Conservation (phyloP, 30 jellyfish, hydroid and myxozoan species). For the Rhopilema esculentum region DNA sequence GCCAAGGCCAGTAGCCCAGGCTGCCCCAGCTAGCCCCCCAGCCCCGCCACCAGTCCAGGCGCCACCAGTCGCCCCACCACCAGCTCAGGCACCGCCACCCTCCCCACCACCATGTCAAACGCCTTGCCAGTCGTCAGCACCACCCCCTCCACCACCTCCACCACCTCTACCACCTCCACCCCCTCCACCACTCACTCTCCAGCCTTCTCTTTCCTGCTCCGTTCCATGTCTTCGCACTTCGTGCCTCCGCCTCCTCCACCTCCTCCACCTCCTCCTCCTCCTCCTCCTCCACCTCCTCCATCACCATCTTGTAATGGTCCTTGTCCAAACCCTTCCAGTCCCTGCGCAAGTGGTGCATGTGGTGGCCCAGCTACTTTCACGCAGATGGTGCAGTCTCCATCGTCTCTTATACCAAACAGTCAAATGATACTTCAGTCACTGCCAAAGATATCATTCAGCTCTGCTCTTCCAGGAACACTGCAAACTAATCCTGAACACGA, state of each 20-base stretch:
- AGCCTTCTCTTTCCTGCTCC: conserved; percentile 47
- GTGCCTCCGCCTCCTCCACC: not conserved
- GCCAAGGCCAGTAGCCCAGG: conserved; percentile 34
- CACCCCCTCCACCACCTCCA: conserved; percentile 42
- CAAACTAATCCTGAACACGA: not conserved
- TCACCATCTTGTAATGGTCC: conserved; percentile 45
- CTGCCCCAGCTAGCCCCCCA: conserved; percentile 39
- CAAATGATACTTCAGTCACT: not conserved
- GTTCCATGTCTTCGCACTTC: conserved; percentile 3
- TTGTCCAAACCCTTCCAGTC: conserved; percentile 2
- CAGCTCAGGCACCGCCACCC: conserved; percentile 44
- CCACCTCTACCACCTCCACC: conserved; percentile 42
- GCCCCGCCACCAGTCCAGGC: conserved; percentile 38
- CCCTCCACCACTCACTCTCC: conserved; percentile 42
- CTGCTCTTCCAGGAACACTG: not conserved
- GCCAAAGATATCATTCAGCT: not conserved
- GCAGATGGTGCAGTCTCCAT: not conserved
- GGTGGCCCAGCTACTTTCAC: conserved; percentile 5
- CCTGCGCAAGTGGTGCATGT: not conserved
- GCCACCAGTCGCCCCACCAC: not conserved
- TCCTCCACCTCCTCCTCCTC: conserved; percentile 71
- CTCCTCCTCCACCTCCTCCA: conserved; percentile 45
- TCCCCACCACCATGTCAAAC: conserved; percentile 41
- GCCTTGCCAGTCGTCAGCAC: not conserved
- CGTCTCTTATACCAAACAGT: not conserved